Base-by-base conservation (phyloP, 2,797 vertebrate genomes). In the Melanotaenia pygmaea region DNA sequence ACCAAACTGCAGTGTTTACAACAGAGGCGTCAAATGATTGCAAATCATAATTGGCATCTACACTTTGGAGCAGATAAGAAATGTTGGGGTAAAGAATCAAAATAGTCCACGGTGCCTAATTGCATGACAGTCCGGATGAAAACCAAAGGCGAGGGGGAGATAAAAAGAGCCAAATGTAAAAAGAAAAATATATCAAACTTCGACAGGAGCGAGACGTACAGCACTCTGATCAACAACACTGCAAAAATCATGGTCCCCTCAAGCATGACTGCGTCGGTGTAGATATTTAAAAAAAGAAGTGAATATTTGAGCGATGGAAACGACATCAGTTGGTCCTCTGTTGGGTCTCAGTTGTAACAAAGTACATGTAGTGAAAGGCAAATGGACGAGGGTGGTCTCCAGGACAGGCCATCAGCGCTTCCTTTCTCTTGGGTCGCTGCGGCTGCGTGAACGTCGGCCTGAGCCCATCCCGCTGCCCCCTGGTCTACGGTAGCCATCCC, bases 371-470 rank as follows among this genome's bases (percentile, higher is more conserved):
- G 90, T 90, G 87, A 91, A 91, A 89, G 87, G 87, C 89, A 89
- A 88, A 88, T 75, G 84, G 74, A 87, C 81, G 72, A 77, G 82
- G 81, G 79, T 45, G 74, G 79, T 79, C 77, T 88, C 66, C 70
- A 24, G 30, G 82, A 91, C 89, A 89, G 91, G 88, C 89, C 80
- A 70, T 85, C 90, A 88, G 82, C 94, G 96, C 67, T 96, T 94
- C 78, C 96, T 91, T 70, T 97, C 96, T 83, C 96, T 92, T 18
- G 96, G 96, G 54, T 96, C 95, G 69, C 96, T 97, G 74, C 95
- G 95, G 90, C 96, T 98, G 64, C 96, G 94, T 22, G 96, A 97
- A 45, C 96, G 93, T 34, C 89, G 93, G 87, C 79, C 90, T 26
- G 86, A 94, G 38, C 86, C 90, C 40, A 72, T 89, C 24, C 81